Evolutionary conservation across 2,888 invertebrate species (phyloP), one percentile per base, ranked within the genome.

Genomic region (Pammene fasciana): DNA sequence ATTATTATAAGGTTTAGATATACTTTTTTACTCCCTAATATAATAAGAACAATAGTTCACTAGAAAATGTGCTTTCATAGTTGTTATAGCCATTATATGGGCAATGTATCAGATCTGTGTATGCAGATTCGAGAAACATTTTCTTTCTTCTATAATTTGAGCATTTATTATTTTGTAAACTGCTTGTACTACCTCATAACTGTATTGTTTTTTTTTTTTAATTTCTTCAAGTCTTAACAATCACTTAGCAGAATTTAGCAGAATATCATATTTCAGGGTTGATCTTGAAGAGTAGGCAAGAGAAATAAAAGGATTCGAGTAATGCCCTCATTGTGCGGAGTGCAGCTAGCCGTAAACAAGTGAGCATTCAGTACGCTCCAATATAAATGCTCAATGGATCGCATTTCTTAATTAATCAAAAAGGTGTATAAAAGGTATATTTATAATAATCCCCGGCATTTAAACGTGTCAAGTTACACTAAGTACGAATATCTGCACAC

Each of bases 401-500:
- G 41, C 65, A 52, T 70, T 70, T 70, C 70, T 64, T 70, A 70
- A 70, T 75, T 75, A 79, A 76, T 80, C 77, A 80, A 80, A 59
- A 59, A 59, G 59, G 59, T 59, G 59, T 59, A 57, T 57, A 57
- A n/a, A 75, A 71, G 68, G 72, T 71, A 71, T 78, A 82, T 82
- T 81, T 80, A 81, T 70, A 60, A 70, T 70, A 65, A 81, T 78
- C 77, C 77, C 77, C 68, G 71, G 54, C 72, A 70, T 75, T 78
- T 55, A 13, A 18, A 65, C 75, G 81, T 80, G 71, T 86, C 79
- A 72, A 71, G 79, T 85, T 84, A 79, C 82, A 74, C 55, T 67
- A 72, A 67, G 66, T 64, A 72, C 68, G 72, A 71, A 71, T 64
- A 71, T 82, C 80, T 83, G 83, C 78, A 73, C 75, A 83, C 82